Evolutionary conservation across 2,888 invertebrate species (phyloP).

Genomic region (Lypha dubia): DNA sequence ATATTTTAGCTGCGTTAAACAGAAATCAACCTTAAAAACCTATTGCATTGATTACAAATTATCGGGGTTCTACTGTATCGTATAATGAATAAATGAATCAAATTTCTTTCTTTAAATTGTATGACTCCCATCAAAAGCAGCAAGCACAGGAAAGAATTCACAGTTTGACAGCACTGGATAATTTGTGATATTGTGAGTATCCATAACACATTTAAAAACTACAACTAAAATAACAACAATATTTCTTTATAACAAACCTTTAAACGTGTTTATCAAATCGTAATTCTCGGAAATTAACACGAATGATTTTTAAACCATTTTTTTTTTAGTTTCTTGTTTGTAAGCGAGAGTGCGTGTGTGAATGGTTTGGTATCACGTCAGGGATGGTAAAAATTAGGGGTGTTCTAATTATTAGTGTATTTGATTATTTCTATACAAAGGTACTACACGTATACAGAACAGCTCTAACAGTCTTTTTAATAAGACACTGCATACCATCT

Average conservation of each 20-base stretch:
- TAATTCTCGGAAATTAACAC: conserved; percentile 81
- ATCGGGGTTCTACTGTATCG: no score
- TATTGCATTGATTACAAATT: no score
- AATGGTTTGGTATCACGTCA: conserved; percentile 11
- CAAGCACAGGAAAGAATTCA: conserved; percentile 14
- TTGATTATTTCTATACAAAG: no score
- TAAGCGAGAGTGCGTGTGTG: conserved; percentile 35
- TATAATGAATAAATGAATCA: no score
- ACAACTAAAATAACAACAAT: conserved; percentile 49
- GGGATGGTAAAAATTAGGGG: background rate
- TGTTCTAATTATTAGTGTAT: background rate
- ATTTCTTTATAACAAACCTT: conserved; percentile 71
- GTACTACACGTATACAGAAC: no score
- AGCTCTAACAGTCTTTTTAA: no score
- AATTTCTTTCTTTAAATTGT: no score
- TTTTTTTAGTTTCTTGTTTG: conserved; percentile 31
- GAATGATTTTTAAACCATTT: conserved; percentile 72
- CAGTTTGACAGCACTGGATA: background rate
- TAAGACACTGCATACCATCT: no score
- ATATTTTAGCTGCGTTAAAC: no score
- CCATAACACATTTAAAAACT: conserved; percentile 58
- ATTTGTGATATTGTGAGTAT: conserved; percentile 38
- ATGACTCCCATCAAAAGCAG: no score
- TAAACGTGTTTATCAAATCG: conserved; percentile 72
- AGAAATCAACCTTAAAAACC: no score